Evolutionary conservation across 2,888 invertebrate genomes (phyloP), one percentile per base, ranked within the genome.

Genomic region (Melanostoma scalare): DNA sequence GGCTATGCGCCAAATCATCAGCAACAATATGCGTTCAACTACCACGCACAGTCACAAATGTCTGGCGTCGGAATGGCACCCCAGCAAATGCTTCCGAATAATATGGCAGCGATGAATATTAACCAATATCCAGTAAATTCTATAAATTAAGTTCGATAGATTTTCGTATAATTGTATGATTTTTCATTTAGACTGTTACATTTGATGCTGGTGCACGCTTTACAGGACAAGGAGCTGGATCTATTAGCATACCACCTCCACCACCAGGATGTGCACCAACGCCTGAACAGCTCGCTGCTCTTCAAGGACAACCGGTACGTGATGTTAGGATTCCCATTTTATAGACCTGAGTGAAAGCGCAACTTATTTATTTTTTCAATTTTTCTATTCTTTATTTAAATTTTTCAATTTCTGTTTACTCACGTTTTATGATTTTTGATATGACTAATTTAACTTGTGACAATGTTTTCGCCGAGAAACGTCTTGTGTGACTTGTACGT

Each of bases 191-290:
- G 86, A 58, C 85, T 20, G 72, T 87, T 6, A 73, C 84, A 36
- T 87, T 86, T 55, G 87, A 87, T 77, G 72, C 86, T 6, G 87
- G 86, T 5, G 86, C 87, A 6, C 84, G 87, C 42, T 87, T 87
- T 63, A 85, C 86, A 33, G 87, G 87, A 3, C 82, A 86, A 56
- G 86, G 85, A 0, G 63, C 87, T 4, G 91, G 90, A 3, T 87
- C 89, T 4, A 87, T 91, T 44, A 87, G 86, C 6, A 87, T 91
- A 52, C 91, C 91, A 4, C 91, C 91, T 38, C 91, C 91, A 5
- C 91, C 91, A 2, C 91, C 91, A 0, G 91, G 91, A 0, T 90
- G 88, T 81, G 85, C 89, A 44, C 90, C 91, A 3, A 91, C 89
- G 1, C 88, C 91, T 0, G 91, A 89, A 5, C 91, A 91, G 79